phyloP scores from a whole-genome alignment of 2,113 vertebrate species.

The Eulemur rufifrons region DNA sequence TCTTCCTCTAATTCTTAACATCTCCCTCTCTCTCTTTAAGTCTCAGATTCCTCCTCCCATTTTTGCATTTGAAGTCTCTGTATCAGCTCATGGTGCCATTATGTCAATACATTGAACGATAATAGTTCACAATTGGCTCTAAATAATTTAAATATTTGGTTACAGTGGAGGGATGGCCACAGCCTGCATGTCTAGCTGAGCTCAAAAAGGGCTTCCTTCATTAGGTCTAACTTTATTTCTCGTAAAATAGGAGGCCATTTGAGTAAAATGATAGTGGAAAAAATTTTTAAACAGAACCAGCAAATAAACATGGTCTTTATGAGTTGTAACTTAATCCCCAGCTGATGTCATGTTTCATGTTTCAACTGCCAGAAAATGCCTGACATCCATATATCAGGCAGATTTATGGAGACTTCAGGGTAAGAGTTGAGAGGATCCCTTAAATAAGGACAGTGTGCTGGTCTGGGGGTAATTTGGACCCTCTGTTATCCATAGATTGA shows the following conservation, averaged over 20 bases:
- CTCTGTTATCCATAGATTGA: conserved; percentile 24
- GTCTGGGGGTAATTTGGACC: conserved; percentile 55
- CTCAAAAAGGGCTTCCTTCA: conserved; percentile 40
- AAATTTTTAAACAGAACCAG: conserved; percentile 73
- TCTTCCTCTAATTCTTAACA: neutral
- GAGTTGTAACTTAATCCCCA: conserved; percentile 68
- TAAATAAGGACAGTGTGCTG: conserved; percentile 53
- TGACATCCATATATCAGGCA: conserved; percentile 69
- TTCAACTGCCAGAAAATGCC: conserved; percentile 63
- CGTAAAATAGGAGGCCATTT: conserved; percentile 71
- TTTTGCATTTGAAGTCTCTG: neutral
- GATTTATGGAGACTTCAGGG: conserved; percentile 69
- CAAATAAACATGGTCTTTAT: conserved; percentile 77
- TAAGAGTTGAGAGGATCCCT: conserved; percentile 60
- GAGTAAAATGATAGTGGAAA: conserved; percentile 71
- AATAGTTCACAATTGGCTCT: neutral
- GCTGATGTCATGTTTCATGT: conserved; percentile 58
- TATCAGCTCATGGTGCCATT: neutral
- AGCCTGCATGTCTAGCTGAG: neutral
- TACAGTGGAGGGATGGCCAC: conserved; percentile 7
- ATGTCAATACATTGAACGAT: neutral
- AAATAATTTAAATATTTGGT: conserved; percentile 62
- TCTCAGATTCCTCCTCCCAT: neutral
- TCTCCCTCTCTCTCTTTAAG: conserved; percentile 7
- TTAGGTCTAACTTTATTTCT: conserved; percentile 70